Conservation (phyloP, 2,797 vertebrate species). For the Momotus momota region DNA sequence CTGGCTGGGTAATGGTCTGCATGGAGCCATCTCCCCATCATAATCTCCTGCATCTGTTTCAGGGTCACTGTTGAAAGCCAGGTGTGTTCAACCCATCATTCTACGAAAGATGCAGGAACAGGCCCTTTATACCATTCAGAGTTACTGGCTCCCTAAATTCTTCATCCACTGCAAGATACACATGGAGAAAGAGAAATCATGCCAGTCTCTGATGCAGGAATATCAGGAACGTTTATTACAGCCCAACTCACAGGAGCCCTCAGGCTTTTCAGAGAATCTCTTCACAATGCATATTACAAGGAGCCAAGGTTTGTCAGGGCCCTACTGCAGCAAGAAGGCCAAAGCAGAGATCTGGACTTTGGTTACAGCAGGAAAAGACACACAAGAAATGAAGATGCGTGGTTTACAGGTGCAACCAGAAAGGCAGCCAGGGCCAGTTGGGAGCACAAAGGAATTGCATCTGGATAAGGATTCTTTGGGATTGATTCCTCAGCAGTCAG, state of each 20-base stretch:
- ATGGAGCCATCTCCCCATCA: fast-evolving
- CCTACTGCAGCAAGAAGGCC: conserved; percentile 70
- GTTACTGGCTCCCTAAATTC: conserved; percentile 83
- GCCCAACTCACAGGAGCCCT: background rate
- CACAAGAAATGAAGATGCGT: background rate
- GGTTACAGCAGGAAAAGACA: background rate
- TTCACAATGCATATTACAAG: conserved; percentile 48
- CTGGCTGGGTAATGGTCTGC: background rate
- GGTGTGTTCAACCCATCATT: conserved; percentile 28
- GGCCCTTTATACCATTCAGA: conserved; percentile 74
- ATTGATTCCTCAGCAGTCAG: background rate
- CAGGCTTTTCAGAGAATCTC: background rate
- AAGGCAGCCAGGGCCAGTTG: background rate
- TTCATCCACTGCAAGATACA: conserved; percentile 72
- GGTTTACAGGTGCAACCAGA: background rate
- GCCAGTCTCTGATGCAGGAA: conserved; percentile 64
- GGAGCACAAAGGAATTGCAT: background rate
- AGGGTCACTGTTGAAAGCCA: conserved; percentile 65
- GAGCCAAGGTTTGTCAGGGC: background rate
- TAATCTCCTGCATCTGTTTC: background rate
- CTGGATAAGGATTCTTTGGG: background rate
- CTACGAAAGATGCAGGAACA: conserved; percentile 77
- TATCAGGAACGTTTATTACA: conserved; percentile 25
- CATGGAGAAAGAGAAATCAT: conserved; percentile 57
- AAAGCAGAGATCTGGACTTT: conserved; percentile 70